These are phyloP conservation scores for Phocides pigmalion DNA, from an alignment of 1,140 invertebrate genomes.

Conservation along the genomic window DNA sequence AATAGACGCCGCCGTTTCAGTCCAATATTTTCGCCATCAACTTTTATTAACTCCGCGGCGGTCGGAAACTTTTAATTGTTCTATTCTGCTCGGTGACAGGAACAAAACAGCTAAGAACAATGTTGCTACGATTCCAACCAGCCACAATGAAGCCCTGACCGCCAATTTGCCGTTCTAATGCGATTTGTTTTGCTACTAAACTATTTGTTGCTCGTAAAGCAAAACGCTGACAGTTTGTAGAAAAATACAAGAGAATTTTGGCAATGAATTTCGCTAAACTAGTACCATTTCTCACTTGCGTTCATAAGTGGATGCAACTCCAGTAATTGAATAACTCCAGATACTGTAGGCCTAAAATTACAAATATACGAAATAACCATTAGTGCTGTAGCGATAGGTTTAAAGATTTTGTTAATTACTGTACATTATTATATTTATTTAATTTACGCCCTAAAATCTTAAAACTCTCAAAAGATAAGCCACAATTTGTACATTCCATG, in stretches of 20 bases:
- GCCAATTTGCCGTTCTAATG: slow-evolving; percentile 19
- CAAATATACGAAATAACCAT: too few species aligned
- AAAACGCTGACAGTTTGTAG: not conserved
- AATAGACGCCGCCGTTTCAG: not conserved
- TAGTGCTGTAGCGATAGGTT: too few species aligned
- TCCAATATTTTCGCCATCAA: slow-evolving; percentile 1
- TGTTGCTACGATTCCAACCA: not conserved
- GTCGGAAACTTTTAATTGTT: slow-evolving; percentile 18
- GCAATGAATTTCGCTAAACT: not conserved
- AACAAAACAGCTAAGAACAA: slow-evolving; percentile 1
- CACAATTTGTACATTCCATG: too few species aligned
- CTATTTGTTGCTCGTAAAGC: not conserved
- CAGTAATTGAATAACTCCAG: too few species aligned
- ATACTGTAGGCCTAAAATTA: too few species aligned
- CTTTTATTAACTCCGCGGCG: slow-evolving; percentile 8
- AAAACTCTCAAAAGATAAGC: too few species aligned
- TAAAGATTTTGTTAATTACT: too few species aligned
- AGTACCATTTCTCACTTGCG: not conserved
- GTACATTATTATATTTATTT: too few species aligned
- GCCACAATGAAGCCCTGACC: slow-evolving; percentile 1
- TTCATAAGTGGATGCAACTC: not conserved
- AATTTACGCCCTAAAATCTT: too few species aligned
- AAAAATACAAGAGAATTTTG: not conserved
- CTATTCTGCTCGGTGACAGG: slow-evolving; percentile 12
- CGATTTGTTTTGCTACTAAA: slow-evolving; percentile 11